Evolutionary conservation across 2,888 invertebrate genomes (phyloP), one percentile per base, ranked within the genome.

Genomic region (Lacanobia oleracea): DNA sequence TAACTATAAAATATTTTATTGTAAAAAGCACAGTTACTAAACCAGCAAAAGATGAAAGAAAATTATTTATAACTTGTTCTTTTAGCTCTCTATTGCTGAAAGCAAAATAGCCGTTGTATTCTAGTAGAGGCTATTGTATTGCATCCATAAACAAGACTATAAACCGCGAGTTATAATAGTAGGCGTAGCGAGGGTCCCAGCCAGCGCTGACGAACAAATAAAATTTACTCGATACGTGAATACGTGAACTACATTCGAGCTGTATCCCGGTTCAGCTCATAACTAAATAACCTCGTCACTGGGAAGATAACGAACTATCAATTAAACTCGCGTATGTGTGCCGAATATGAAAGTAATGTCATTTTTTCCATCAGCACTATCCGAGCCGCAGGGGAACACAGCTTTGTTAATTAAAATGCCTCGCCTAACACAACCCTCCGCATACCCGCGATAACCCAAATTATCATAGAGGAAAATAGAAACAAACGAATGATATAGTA

Each of bases 271-370:
- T 84, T 84, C 85, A 77, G 88, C 82, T 89, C 87, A 88, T 91
- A 90, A 90, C 91, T 88, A 89, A 90, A 91, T 92, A 91, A 90
- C 85, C 81, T 85, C 80, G 76, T 81, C 86, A 83, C 86, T 75
- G 68, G 71, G 80, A 88, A 87, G 87, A 88, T 91, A 90, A 90
- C 89, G 89, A 91, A 91, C 89, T 90, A 90, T 87, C 88, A 89
- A 90, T 91, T 90, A 89, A 88, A 86, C 82, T 75, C 78, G 76
- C 78, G 85, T 87, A 86, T 87, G 88, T 83, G 84, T 79, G 74
- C 77, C 67, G 83, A 85, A 89, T 89, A 86, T 87, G 68, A 88
- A 88, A 74, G 85, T 88, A 83, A 88, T 81, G 72, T 77, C 69
- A 81, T 82, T 84, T 87, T 87, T 86, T 83, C 74, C 80, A 81